Base-by-base conservation (phyloP, 2,888 invertebrate genomes). In the Branchellion lobata region DNA sequence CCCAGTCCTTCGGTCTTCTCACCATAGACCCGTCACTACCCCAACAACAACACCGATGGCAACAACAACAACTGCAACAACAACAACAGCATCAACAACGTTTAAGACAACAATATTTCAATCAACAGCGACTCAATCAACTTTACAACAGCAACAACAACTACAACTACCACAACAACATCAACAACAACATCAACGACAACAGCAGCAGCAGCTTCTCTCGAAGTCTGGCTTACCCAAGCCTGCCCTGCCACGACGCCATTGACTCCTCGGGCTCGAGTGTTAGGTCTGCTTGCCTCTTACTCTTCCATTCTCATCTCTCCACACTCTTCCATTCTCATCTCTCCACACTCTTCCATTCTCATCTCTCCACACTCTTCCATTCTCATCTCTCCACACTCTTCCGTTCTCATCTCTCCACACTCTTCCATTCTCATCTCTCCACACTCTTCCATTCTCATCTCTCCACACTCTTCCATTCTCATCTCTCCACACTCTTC, bases 1-100 rank as follows among this genome's bases (percentile, higher is more conserved):
- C 77, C n/a, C 57, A 53, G n/a, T 53, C 34, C 5, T 77, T 57
- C 53, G 77, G 77, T 29, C 77, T 77, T 29, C 65, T 77, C 27
- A 61, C 33, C 31, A 47, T 36, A 11, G 57, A 75, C 24, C 24
- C 53, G 24, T 33, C 27, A 27, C 33, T 21, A 40, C 18, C 27
- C 21, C 33, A 36, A 31, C 65, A 57, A 21, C 47, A 53, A 65
- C 65, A 65, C 8, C 11, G n/a, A n/a, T n/a, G 8, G 29, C 27
- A 31, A 34, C 69, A 69, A 69, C 69, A 69, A 69, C 21, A 34
- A 31, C 27, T 34, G 27, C 3, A 11, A 14, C 69, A 11, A 31
- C 33, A n/a, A 40, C 33, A 61, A 18, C 29, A 31, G 29, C 65
- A 57, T 11, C 57, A 65, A 69, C 69, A 69, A 69, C 27, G 31